Base-by-base conservation (phyloP, 2,888 invertebrate genomes). In the Drosophila pseudotakahashii region DNA sequence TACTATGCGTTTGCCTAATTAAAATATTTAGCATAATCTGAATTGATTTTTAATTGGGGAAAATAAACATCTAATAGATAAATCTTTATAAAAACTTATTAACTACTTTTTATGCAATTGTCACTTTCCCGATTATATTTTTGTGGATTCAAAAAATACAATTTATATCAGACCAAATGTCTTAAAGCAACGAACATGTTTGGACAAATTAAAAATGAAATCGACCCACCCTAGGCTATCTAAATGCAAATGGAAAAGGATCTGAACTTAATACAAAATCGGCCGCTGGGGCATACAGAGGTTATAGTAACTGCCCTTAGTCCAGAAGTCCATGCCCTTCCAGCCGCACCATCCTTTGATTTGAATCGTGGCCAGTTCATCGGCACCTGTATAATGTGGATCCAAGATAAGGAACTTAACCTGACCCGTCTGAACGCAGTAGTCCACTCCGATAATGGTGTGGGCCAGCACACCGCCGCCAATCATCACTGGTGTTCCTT, bases 381-480 rank as follows among this genome's bases (percentile, higher is more conserved):
- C 98, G 0, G 93, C 92, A 0, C 98, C 99, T 0, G 97, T 98
- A 92, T 98, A 99, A 92, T 99, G 99, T 0, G 99, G 99, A 93
- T 99, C 99, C 41, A 99, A 93, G 81, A 99, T 97, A n/a, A 99
- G 94, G 92, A 98, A 99, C 83, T 96, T 96, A 0, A 96, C 94
- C 73, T 97, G 96, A 19, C 96, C 96, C 10, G 96, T 95, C 16
- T 93, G 93, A 45, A 95, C 94, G 91, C 98, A 96, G 90, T 96
- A 97, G 90, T 97, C 97, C 1, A 99, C 95, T 2, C 99, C 99
- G 60, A 99, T 93, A 79, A 99, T 99, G 47, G 99, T 99, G 91
- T 99, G 99, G 1, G 99, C 99, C 83, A 99, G 93, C 39, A 98
- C 98, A 75, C 99, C 99, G 23, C 99, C 99, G 95, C 99, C 99